Evolutionary conservation across 2,888 invertebrate species (phyloP), one percentile per base, ranked within the genome.

Genomic region (Physocephala rufipes): DNA sequence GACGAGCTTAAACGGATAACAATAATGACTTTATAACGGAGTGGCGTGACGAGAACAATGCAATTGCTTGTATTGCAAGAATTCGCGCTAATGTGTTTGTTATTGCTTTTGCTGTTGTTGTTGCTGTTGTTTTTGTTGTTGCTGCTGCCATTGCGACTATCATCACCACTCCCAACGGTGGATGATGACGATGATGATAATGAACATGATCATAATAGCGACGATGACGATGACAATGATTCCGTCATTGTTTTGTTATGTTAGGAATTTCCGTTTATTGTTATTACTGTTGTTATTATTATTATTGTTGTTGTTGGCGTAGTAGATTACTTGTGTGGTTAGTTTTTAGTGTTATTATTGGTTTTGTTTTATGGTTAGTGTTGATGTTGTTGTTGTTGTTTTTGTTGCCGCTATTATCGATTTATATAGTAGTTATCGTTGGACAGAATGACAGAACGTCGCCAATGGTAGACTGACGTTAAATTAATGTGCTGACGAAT

Each of bases 301-400:
- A 21, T 53, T 53, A 28, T 61, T 36, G 61, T 61, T 30, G 9
- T 61, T 30, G 61, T n/a, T 16, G 51, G 51, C 21, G 51, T 51
- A 5, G 12, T 21, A 12, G 47, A 12, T 47, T 15, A 13, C 47
- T 12, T 15, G 12, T n/a, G n/a, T n/a, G n/a, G 36, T 5, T 51
- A 4, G n/a, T 51, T 21, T 5, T 51, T 51, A 16, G 3, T 19
- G 51, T 51, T 21, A 16, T 51, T 21, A 12, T 21, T 51, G n/a
- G 19, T n/a, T 49, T 15, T 49, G 13, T 4, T 36, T 49, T 4
- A 16, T 15, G 4, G 13, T 49, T n/a, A 16, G 13, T 47, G 47
- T 15, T 47, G 13, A 12, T 47, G 13, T 47, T 30, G 21, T 59
- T 15, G 16, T 26, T 30, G 30, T 28, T 9, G 13, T 7, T 3